Percentiles rank a stretch among this genome's conserved stretches.
phyloP scores from a whole-genome alignment of 2,797 vertebrate genomes.

The Botia almorhae region DNA sequence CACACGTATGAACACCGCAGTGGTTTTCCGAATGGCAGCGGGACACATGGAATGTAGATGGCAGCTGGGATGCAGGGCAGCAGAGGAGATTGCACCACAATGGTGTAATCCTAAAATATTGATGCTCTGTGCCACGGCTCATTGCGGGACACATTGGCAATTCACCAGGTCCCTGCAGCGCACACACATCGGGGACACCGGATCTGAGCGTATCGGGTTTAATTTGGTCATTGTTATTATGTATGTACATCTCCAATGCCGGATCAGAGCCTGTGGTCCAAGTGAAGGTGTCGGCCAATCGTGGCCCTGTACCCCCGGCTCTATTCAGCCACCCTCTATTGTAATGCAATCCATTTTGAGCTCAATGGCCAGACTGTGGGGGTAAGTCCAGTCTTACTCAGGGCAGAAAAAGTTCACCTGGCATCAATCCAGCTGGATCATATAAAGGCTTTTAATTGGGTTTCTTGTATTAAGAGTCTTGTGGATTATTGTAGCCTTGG shows the following conservation, averaged over 20 bases:
- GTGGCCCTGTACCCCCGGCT: slow-evolving; percentile 65
- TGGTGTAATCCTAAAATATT: slow-evolving; percentile 82
- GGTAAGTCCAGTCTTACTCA: slow-evolving; percentile 78
- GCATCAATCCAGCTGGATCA: slow-evolving; percentile 77
- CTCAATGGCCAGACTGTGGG: slow-evolving; percentile 71
- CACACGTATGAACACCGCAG: slow-evolving; percentile 43
- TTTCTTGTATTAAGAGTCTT: slow-evolving; percentile 73
- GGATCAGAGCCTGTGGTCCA: slow-evolving; percentile 23
- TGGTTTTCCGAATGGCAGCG: slow-evolving; percentile 60
- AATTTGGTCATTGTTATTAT: slow-evolving; percentile 51
- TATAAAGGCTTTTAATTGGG: slow-evolving; percentile 82
- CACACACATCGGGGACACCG: slow-evolving; percentile 68
- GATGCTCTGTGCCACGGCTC: slow-evolving; percentile 72
- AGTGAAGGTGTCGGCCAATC: slow-evolving; percentile 70
- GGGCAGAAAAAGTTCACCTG: slow-evolving; percentile 69
- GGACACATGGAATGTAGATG: slow-evolving; percentile 74
- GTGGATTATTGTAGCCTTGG: slow-evolving; percentile 49
- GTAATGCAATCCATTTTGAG: slow-evolving; percentile 75
- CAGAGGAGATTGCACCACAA: slow-evolving; percentile 61
- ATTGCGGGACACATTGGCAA: slow-evolving; percentile 62
- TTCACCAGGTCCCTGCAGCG: slow-evolving; percentile 50
- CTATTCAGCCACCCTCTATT: slow-evolving; percentile 77
- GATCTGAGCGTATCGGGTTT: slow-evolving; percentile 69
- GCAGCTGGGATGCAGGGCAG: slow-evolving; percentile 64
- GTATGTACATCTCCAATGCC: slow-evolving; percentile 40